A percentile compares a stretch with the other conserved stretches of the same genome.
These are phyloP conservation scores for Spinus pinus DNA, from an alignment of 2,797 vertebrate genomes.

Conservation along the genomic window DNA sequence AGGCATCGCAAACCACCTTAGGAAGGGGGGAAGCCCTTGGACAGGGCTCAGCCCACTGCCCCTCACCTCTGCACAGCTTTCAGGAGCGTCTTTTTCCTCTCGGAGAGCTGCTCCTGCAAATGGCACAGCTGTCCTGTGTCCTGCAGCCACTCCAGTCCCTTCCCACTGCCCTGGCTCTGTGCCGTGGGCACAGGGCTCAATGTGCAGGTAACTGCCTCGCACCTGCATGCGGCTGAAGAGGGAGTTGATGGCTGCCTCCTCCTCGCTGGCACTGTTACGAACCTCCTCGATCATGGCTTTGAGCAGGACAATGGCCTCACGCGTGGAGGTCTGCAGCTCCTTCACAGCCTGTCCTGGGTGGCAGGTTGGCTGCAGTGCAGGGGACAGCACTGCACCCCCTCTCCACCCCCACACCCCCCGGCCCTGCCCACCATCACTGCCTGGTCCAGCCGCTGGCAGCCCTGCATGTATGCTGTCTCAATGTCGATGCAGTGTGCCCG, in stretches of 20 bases:
- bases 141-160: neutral
- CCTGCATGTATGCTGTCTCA: slow-evolving; percentile 90
- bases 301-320: slow-evolving; percentile 88
- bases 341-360: slow-evolving; percentile 76
- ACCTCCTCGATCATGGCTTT: slow-evolving; percentile 94
- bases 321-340: slow-evolving; percentile 85
- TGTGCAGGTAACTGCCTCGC: accelerated
- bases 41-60: accelerated
- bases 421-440: slow-evolving; percentile 85
- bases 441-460: slow-evolving; percentile 93
- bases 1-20: accelerated
- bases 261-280: slow-evolving; percentile 86
- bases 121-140: accelerated
- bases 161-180: accelerated
- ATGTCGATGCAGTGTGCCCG: slow-evolving; percentile 94
- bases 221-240: slow-evolving; percentile 87
- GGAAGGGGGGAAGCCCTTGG: accelerated
- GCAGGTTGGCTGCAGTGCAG: accelerated
- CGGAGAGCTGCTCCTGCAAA: slow-evolving; percentile 79
- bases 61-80: slow-evolving; percentile 87
- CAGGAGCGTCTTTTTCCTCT: slow-evolving; percentile 84
- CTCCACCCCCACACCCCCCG: accelerated
- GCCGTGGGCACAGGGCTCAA: accelerated
- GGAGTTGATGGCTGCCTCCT: slow-evolving; percentile 87
- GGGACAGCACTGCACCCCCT: accelerated